phyloP scores from a whole-genome alignment of 2,797 vertebrate species.

The Sitta carolinensis region DNA sequence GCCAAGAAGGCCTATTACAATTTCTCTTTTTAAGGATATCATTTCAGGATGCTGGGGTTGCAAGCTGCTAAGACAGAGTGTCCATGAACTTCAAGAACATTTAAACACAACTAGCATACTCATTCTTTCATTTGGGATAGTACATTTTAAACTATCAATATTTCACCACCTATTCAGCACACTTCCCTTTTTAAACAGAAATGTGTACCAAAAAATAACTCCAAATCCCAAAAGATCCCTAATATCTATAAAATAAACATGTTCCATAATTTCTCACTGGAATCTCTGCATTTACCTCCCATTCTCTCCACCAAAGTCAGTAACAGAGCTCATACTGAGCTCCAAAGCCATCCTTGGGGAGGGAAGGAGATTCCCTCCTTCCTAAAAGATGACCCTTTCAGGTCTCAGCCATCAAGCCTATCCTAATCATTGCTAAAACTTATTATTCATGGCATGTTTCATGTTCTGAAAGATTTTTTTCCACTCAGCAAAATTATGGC shows the following conservation, averaged over 20 bases:
- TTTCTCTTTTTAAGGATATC: neutral
- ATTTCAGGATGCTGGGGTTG: neutral
- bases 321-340: neutral
- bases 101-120: neutral
- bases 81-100: neutral
- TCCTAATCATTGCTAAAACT: neutral
- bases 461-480: neutral
- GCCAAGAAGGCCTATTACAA: neutral
- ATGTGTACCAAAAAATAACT: neutral
- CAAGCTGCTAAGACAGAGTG: neutral
- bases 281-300: neutral
- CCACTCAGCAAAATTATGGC: neutral
- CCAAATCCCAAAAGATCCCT: neutral
- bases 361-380: neutral
- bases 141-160: neutral
- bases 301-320: neutral
- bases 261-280: neutral
- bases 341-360: neutral
- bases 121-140: neutral
- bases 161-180: neutral
- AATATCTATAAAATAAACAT: neutral
- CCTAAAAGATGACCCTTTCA: neutral
- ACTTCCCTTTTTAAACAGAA: neutral
- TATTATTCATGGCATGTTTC: neutral
- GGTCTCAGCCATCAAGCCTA: neutral